Evolutionary conservation across 2,797 vertebrate genomes (phyloP).

Genomic region (Parauchenoglanis ngamensis): DNA sequence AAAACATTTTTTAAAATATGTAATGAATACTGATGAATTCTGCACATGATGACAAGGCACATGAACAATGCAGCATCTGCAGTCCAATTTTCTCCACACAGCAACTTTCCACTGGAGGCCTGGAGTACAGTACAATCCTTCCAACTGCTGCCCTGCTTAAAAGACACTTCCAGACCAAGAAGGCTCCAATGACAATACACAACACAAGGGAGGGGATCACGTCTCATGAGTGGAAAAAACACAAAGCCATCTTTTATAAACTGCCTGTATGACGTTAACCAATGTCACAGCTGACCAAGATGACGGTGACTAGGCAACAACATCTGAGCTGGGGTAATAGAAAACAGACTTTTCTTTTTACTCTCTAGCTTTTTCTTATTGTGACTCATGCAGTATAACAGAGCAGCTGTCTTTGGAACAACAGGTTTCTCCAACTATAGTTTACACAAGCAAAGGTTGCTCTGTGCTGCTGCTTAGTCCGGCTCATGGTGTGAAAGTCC

Average conservation of each 20-base stretch:
- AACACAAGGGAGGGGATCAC: not conserved
- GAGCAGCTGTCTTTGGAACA: not conserved
- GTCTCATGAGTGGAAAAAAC: not conserved
- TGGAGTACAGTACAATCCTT: constrained; percentile 42
- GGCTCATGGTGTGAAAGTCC: constrained; percentile 55
- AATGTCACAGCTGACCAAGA: not conserved
- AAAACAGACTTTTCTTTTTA: not conserved
- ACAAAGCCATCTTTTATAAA: constrained; percentile 14
- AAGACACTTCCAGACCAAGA: constrained; percentile 57
- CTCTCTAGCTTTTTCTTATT: not conserved
- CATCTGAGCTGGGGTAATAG: not conserved
- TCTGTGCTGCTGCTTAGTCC: constrained; percentile 57
- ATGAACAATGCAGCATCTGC: constrained; percentile 16
- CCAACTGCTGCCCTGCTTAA: constrained; percentile 57
- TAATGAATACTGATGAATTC: not conserved
- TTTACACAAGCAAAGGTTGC: constrained; percentile 47
- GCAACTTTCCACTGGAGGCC: not conserved
- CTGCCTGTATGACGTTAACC: not conserved
- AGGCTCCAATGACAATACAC: constrained; percentile 52
- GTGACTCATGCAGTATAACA: constrained; percentile 18
- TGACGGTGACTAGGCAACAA: constrained; percentile 10
- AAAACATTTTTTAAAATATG: not conserved
- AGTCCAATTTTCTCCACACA: constrained; percentile 32
- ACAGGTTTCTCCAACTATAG: not conserved
- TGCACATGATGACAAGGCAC: not conserved